Evolutionary conservation across 2,888 invertebrate genomes (phyloP).

Genomic region (Rotaria magnacalcarata): DNA sequence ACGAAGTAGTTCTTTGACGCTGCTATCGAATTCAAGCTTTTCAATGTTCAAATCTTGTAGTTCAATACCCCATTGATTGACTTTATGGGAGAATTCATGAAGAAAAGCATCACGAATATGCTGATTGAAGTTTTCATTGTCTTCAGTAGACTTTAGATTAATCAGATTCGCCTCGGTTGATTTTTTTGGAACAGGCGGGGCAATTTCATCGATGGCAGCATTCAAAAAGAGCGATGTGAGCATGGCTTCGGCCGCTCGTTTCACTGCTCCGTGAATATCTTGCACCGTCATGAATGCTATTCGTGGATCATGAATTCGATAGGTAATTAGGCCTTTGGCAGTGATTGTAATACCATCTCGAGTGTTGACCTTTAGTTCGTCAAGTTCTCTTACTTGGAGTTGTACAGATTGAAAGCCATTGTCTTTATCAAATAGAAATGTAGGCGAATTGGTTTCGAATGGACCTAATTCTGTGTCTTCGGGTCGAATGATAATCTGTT

Average conservation of each 20-base stretch:
- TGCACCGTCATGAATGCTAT: constrained; percentile 3
- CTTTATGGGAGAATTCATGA: constrained; percentile 7
- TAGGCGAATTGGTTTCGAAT: constrained; percentile 13
- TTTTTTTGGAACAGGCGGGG: not conserved
- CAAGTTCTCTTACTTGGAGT: constrained; percentile 6
- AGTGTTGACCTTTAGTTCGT: not conserved
- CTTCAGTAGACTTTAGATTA: not conserved
- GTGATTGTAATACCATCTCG: constrained; percentile 15
- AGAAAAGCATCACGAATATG: not conserved
- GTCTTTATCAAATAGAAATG: not conserved
- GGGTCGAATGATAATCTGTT: constrained; percentile 6
- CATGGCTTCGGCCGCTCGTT: constrained; percentile 4
- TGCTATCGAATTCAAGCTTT: constrained; percentile 11
- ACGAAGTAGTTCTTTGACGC: constrained; percentile 14
- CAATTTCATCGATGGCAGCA: constrained; percentile 16
- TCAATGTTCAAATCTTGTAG: constrained; percentile 19
- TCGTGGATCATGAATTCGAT: constrained; percentile 14
- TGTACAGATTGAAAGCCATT: constrained; percentile 4
- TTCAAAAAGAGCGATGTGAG: not conserved
- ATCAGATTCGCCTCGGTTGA: not conserved
- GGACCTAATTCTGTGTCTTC: constrained; percentile 3
- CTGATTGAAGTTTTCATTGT: not conserved
- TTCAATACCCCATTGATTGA: not conserved
- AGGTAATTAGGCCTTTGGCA: not conserved
- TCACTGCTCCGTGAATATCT: constrained; percentile 26